Conservation (phyloP, 2,113 vertebrate species). For the Myotis brandtii region DNA sequence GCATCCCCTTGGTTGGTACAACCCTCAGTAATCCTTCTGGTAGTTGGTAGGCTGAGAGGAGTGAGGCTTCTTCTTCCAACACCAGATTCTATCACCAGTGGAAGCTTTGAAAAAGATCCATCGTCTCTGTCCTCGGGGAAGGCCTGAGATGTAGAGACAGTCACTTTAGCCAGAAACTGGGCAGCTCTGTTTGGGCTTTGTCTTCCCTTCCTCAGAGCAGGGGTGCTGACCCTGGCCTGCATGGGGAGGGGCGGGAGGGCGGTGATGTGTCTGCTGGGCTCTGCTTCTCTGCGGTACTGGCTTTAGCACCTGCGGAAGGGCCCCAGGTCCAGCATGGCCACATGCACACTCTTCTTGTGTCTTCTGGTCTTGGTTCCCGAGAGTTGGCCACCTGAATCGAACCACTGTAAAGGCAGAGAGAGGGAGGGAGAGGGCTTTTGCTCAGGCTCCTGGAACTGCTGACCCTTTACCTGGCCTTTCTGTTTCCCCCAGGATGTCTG, state of each 20-base stretch:
- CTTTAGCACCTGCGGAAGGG: neutral
- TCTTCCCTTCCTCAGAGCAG: neutral
- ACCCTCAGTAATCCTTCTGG: neutral
- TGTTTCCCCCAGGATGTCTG: conserved; percentile 75
- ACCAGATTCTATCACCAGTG: neutral
- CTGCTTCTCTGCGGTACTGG: neutral
- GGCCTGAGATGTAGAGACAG: neutral
- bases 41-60: too few relatives aligned
- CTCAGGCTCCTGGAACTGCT: neutral
- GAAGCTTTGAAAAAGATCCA: neutral
- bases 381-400: neutral
- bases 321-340: neutral
- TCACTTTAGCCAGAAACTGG: neutral
- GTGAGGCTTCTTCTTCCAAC: neutral
- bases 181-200: neutral
- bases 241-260: neutral
- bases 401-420: neutral
- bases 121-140: neutral
- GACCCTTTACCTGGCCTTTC: neutral
- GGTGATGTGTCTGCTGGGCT: neutral
- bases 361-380: neutral
- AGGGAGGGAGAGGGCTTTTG: neutral
- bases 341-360: accelerated
- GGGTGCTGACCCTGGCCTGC: accelerated
- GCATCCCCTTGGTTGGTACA: neutral